Conservation (phyloP, 2,113 vertebrate genomes). For the Hiodon tergisus region DNA sequence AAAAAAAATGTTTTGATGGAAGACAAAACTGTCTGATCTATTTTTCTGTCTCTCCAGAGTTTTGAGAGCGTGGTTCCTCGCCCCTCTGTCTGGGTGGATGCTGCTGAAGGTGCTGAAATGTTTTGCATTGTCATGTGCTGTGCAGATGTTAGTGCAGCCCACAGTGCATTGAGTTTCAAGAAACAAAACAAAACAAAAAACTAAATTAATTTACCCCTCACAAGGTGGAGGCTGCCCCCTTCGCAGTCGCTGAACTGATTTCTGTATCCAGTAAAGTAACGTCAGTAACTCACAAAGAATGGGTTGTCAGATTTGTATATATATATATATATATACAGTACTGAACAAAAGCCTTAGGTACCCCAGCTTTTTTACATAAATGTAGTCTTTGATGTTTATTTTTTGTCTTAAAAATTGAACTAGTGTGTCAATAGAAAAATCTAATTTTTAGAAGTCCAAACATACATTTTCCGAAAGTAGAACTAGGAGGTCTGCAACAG, state of each 20-base stretch:
- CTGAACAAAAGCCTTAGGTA: no score
- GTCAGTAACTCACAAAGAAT: constrained; percentile 28
- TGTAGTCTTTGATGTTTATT: no score
- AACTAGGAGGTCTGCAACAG: no score
- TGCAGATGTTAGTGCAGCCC: constrained; percentile 47
- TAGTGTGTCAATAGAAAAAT: no score
- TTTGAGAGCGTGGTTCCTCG: constrained; percentile 31
- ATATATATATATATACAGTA: background rate
- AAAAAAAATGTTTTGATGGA: constrained; percentile 28
- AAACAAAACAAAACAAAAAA: constrained; percentile 27
- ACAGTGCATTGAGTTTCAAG: constrained; percentile 9
- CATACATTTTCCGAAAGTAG: no score
- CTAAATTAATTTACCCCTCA: constrained; percentile 39
- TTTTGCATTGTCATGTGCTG: constrained; percentile 54
- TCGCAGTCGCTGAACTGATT: constrained; percentile 23
- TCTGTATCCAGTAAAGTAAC: constrained; percentile 20
- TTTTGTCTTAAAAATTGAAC: no score
- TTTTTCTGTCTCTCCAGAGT: constrained; percentile 30
- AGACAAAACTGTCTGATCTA: constrained; percentile 29
- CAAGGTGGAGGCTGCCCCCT: constrained; percentile 15
- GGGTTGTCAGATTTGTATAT: constrained; percentile 22
- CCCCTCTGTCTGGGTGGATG: constrained; percentile 32
- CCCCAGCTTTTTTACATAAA: no score
- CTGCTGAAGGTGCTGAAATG: constrained; percentile 48
- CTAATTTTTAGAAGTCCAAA: no score